Base-by-base conservation (phyloP, 1,140 invertebrate species). In the Ceratitis capitata region DNA sequence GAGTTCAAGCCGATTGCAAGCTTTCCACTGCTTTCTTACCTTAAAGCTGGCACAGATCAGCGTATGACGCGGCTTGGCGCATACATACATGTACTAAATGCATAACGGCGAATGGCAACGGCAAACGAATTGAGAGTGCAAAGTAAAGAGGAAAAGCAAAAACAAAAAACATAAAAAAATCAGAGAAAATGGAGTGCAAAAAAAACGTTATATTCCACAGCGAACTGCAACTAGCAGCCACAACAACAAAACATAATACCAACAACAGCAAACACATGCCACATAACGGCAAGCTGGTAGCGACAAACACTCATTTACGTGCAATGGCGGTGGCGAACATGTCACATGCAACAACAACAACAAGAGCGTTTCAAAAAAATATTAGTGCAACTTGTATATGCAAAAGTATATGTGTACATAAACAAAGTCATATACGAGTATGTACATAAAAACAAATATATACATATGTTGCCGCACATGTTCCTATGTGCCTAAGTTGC, bases 71-170 rank as follows among this genome's bases (percentile, higher is more conserved):
- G n/a, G n/a, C n/a, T n/a, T n/a, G n/a, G 51, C 19, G 51, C 19
- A n/a, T 78, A 39, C 39, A n/a, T n/a, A n/a, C n/a, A n/a, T n/a
- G n/a, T n/a, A n/a, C n/a, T n/a, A n/a, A n/a, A n/a, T n/a, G n/a
- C n/a, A n/a, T n/a, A 78, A 78, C 69, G 42, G n/a, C 39, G 39
- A 47, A 78, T n/a, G 39, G 39, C 39, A 78, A 23, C 35, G 35
- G 19, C n/a, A n/a, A n/a, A n/a, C n/a, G n/a, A n/a, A n/a, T 78
- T 23, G 69, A 78, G 45, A 78, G 69, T 78, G 69, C 69, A 78
- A 78, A 23, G 69, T n/a, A 78, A 78, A 78, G 39, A 23, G 42
- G 69, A 45, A 45, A 78, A 26, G 32, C 29, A 35, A 19, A 78
- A 32, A 9, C 23, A 32, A 7, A 32, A 35, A n/a, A n/a, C 12